Conservation (phyloP, 2,113 vertebrate species). For the Cephalopholis sonnerati region DNA sequence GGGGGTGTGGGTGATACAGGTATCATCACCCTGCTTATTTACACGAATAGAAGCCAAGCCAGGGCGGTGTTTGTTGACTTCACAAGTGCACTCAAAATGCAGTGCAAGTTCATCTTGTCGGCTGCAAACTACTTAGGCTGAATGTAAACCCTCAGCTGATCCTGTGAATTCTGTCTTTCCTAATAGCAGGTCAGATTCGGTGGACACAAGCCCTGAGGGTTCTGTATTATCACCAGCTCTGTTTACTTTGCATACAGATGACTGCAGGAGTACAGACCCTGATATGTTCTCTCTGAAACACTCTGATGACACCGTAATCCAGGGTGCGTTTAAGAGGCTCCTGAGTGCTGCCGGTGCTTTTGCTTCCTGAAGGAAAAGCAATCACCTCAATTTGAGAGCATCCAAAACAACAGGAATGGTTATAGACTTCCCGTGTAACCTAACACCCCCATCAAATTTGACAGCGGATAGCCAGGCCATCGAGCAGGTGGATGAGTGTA, state of each 20-base stretch:
- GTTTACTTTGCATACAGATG: constrained; percentile 66
- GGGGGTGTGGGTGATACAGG: constrained; percentile 10
- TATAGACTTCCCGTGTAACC: constrained; percentile 43
- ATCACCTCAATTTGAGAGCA: constrained; percentile 47
- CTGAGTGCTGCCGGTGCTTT: constrained; percentile 38
- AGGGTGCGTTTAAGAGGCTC: constrained; percentile 45
- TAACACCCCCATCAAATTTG: constrained; percentile 34
- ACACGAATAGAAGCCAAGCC: constrained; percentile 9
- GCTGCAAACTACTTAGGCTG: constrained; percentile 30
- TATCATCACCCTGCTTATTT: constrained; percentile 23
- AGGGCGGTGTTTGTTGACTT: constrained; percentile 28
- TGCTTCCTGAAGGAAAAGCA: constrained; percentile 49
- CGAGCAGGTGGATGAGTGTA: constrained; percentile 36
- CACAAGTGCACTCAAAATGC: constrained; percentile 12
- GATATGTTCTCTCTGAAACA: constrained; percentile 34
- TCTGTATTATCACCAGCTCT: constrained; percentile 34
- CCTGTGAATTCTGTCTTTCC: constrained; percentile 35
- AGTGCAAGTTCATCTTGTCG: not conserved
- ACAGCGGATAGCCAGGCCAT: constrained; percentile 22
- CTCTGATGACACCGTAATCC: constrained; percentile 47
- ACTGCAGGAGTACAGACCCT: constrained; percentile 20
- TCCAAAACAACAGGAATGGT: constrained; percentile 52
- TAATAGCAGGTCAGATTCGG: constrained; percentile 43
- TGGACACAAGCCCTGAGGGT: constrained; percentile 38
- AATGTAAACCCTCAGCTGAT: constrained; percentile 42